phyloP scores from a whole-genome alignment of 2,888 invertebrate genomes.

The Trissolcus japonicus region DNA sequence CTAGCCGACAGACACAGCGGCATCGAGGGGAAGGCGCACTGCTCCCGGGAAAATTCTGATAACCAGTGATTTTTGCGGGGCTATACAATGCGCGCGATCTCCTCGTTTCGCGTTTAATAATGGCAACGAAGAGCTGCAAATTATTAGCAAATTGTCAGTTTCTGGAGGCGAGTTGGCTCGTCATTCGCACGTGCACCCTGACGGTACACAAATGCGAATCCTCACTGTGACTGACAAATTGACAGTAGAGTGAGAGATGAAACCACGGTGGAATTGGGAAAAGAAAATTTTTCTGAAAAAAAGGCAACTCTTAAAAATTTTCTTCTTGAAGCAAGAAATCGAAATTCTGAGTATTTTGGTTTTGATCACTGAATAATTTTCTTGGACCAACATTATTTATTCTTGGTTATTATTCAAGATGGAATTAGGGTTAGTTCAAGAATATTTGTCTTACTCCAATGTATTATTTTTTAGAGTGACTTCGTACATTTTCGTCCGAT shows the following conservation, averaged over 20 bases:
- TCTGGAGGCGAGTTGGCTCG: constrained; percentile 23
- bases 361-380: no score
- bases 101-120: neutral
- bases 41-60: constrained; percentile 41
- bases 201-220: constrained; percentile 21
- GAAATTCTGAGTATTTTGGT: no score
- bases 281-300: neutral
- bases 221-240: constrained; percentile 39
- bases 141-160: constrained; percentile 39
- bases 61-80: constrained; percentile 41
- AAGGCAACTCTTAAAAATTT: neutral
- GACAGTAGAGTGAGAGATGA: constrained; percentile 42
- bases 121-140: constrained; percentile 17
- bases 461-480: no score
- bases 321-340: neutral
- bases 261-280: neutral
- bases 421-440: no score
- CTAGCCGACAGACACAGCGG: constrained; percentile 16
- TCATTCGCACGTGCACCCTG: constrained; percentile 32
- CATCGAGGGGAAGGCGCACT: constrained; percentile 20
- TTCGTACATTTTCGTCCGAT: neutral
- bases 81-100: constrained; percentile 8
- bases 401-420: no score
- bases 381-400: no score
- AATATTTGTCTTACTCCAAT: no score